Evolutionary conservation across 2,888 invertebrate species (phyloP), one percentile per base, ranked within the genome.

Genomic region (Anorthoa munda): DNA sequence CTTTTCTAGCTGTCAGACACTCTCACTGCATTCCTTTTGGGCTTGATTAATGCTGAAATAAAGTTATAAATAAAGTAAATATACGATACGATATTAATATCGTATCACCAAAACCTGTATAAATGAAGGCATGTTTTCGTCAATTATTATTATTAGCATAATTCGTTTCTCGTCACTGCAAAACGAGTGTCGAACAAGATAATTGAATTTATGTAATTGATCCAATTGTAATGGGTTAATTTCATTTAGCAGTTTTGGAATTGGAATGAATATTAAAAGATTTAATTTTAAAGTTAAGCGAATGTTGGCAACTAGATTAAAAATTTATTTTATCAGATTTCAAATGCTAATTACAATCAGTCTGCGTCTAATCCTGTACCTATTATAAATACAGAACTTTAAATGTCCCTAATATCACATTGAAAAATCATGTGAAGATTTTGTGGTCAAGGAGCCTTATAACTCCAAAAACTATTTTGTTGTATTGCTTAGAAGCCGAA

Each of bases 81-180:
- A 13, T 4, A 21, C 11, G 11, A 31, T 18, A 58, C 26, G 26
- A 26, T 21, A 60, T 21, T 2, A 2, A 45, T 9, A 23, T 46
- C 18, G 0, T 2, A n/a, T 31, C 26, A 39, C 17, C 39, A 31
- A 56, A 58, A 51, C 17, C 17, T 55, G 26, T 48, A 51, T 15
- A 7, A 39, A 18, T 5, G 11, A 56, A 21, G 26, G 23, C 63
- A 64, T 64, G 73, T 70, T 73, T 78, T 75, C 55, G 51, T 74
- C 66, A 75, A 73, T 72, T 80, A 64, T 64, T 46, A 59, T 66
- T 55, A 76, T 71, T 70, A 72, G 21, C 60, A 79, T 71, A 74
- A 83, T 81, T 81, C 75, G 51, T 50, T 46, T 70, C 65, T 66
- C 74, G 79, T 79, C 84, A 74, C 18, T 71, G 55, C 56, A 85